phyloP scores from a whole-genome alignment of 2,888 invertebrate species.

The Cremastinae sp. region DNA sequence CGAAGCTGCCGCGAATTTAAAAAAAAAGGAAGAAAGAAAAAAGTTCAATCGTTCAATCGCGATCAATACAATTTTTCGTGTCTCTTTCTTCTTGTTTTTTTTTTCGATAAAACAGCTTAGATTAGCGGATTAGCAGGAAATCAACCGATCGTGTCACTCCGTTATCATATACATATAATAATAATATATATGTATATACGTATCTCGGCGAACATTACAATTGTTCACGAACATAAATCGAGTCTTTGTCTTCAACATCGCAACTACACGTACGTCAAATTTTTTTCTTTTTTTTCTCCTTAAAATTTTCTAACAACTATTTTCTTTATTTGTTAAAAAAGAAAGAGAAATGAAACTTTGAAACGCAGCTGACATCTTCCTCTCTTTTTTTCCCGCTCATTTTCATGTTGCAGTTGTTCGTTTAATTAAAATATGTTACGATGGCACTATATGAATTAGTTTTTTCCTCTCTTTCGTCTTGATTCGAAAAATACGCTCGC shows the following conservation, averaged over 20 bases:
- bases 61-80: constrained; percentile 63
- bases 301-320: constrained; percentile 53
- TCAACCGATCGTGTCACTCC: constrained; percentile 54
- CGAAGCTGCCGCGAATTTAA: constrained; percentile 10
- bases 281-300: neutral
- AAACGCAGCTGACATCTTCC: constrained; percentile 19
- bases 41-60: constrained; percentile 62
- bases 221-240: constrained; percentile 70
- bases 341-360: constrained; percentile 42
- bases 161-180: constrained; percentile 22
- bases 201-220: constrained; percentile 60
- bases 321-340: constrained; percentile 20
- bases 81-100: constrained; percentile 34
- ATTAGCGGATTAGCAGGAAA: constrained; percentile 54
- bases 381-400: constrained; percentile 31
- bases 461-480: constrained; percentile 63
- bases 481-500: constrained; percentile 25
- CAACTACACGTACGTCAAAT: constrained; percentile 65
- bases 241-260: constrained; percentile 71
- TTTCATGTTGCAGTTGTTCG: constrained; percentile 30
- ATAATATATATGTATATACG: constrained; percentile 34
- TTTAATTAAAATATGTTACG: constrained; percentile 75
- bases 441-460: constrained; percentile 78
- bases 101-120: constrained; percentile 40
- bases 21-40: constrained; percentile 29